Evolutionary conservation across 2,797 vertebrate species (phyloP).

Genomic region (Oreortyx pictus): DNA sequence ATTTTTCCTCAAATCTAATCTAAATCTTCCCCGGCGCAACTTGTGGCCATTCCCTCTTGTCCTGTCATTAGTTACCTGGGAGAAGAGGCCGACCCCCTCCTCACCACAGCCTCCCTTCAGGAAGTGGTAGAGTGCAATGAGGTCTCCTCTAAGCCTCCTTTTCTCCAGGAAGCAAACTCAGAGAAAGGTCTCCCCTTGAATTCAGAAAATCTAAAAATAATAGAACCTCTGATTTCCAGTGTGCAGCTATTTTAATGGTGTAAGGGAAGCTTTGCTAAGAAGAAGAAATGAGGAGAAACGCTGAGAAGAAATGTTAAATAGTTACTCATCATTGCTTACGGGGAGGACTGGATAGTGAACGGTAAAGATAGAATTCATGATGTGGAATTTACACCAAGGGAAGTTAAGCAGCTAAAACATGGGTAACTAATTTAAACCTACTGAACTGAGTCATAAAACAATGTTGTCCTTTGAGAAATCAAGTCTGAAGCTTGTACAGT

Average conservation of each 20-base stretch:
- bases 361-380: neutral
- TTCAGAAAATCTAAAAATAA: conserved; percentile 10
- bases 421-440: neutral
- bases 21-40: no score
- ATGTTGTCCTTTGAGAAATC: neutral
- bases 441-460: neutral
- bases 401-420: neutral
- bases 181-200: neutral
- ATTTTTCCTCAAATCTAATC: no score
- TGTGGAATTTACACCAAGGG: neutral
- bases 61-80: no score
- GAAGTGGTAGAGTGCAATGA: no score
- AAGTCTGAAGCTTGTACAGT: neutral
- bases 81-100: no score
- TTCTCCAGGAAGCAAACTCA: no score
- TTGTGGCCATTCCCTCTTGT: no score
- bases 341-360: neutral
- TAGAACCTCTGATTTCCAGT: neutral
- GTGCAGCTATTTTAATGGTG: neutral
- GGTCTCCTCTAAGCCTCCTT: no score
- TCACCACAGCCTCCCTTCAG: no score
- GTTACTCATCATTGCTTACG: neutral
- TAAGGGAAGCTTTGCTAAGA: neutral
- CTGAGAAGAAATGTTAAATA: neutral
- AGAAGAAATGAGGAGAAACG: neutral